These are phyloP conservation scores for Apoda limacodes DNA, from an alignment of 2,888 invertebrate genomes.

Conservation along the genomic window DNA sequence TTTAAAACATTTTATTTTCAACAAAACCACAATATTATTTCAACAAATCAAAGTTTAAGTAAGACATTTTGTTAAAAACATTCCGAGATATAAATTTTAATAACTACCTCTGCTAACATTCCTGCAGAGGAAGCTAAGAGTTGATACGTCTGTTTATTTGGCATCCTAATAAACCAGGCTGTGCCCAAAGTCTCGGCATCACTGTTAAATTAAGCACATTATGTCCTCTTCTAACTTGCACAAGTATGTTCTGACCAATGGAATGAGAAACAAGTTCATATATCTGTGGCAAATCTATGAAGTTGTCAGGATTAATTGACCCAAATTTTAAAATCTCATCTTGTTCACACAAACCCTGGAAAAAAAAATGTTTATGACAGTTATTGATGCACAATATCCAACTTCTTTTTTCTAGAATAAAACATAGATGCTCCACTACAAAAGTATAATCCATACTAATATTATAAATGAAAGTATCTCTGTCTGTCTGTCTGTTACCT, in stretches of 20 bases:
- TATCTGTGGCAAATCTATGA: slow-evolving; percentile 75
- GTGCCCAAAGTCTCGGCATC: slow-evolving; percentile 81
- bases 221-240: slow-evolving; percentile 58
- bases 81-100: not conserved
- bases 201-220: slow-evolving; percentile 68
- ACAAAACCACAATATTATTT: not conserved
- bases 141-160: slow-evolving; percentile 44
- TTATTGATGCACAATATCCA: too few species aligned
- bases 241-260: slow-evolving; percentile 62
- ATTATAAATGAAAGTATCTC: too few species aligned
- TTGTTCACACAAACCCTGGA: slow-evolving; percentile 76
- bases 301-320: slow-evolving; percentile 78
- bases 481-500: too few species aligned
- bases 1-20: not conserved
- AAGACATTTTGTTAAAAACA: not conserved
- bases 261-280: slow-evolving; percentile 76
- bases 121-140: too few species aligned
- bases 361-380: too few species aligned
- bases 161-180: slow-evolving; percentile 79
- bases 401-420: too few species aligned
- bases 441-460: too few species aligned
- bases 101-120: too few species aligned
- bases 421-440: too few species aligned
- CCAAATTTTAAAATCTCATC: slow-evolving; percentile 85
- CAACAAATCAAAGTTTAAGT: not conserved